Evolutionary conservation across 2,113 vertebrate species (phyloP).

Genomic region (Phasianus colchicus): DNA sequence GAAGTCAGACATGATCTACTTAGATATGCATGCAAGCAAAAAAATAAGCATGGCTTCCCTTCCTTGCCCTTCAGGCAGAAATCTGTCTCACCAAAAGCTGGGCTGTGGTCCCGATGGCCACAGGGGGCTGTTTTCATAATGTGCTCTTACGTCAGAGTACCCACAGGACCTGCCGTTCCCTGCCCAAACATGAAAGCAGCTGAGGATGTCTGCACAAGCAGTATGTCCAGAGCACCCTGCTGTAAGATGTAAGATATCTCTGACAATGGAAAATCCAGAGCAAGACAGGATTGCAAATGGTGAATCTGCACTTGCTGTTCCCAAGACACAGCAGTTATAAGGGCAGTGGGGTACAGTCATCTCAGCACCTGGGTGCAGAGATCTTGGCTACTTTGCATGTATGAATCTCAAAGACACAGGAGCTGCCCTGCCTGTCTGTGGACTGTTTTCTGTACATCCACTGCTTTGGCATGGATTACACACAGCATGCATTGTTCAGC

Average conservation of each 20-base stretch:
- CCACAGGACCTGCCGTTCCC: neutral
- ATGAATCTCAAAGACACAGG: neutral
- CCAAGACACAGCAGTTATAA: neutral
- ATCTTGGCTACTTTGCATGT: accelerated
- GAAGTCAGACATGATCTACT: neutral
- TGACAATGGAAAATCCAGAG: neutral
- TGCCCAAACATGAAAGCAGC: neutral
- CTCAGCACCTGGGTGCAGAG: neutral
- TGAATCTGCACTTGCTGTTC: neutral
- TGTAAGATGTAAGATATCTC: neutral
- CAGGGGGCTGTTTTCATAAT: neutral
- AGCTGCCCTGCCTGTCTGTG: neutral
- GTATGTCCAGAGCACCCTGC: neutral
- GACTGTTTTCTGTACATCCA: neutral
- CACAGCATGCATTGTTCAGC: neutral
- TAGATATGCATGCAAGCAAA: neutral
- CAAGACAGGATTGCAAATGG: accelerated
- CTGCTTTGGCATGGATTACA: neutral
- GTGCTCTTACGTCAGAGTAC: neutral
- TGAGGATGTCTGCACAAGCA: neutral
- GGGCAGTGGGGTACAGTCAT: neutral
- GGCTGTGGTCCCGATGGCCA: neutral
- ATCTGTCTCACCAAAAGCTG: neutral
- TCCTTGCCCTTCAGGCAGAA: neutral
- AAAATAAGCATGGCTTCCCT: neutral